These are phyloP conservation scores for Eospalax fontanierii DNA, from an alignment of 2,797 vertebrate species.

Conservation along the genomic window DNA sequence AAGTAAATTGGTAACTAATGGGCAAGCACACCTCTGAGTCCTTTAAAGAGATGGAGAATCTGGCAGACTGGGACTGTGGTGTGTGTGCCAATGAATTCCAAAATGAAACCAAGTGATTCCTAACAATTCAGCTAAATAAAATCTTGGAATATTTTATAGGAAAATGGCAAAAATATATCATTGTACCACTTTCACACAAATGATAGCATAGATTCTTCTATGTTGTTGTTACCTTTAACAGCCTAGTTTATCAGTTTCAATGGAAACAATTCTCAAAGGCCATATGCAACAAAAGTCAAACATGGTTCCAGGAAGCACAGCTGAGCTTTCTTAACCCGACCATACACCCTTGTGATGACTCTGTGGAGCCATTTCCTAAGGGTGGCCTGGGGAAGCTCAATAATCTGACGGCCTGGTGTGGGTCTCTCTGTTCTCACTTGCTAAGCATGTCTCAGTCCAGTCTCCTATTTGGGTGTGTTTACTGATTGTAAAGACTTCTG, in stretches of 20 bases:
- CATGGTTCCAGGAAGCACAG: rapidly evolving
- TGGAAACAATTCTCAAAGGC: background rate
- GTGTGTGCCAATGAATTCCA: background rate
- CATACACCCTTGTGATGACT: background rate
- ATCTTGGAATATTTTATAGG: background rate
- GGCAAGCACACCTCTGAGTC: conserved; percentile 34
- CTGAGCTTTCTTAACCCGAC: background rate
- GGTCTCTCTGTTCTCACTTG: background rate
- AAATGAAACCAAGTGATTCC: background rate
- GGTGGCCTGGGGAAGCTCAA: background rate
- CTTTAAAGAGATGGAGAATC: conserved; percentile 8
- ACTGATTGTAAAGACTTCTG: background rate
- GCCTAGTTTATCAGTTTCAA: conserved; percentile 27
- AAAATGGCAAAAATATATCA: background rate
- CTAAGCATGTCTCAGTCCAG: background rate
- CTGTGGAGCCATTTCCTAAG: background rate
- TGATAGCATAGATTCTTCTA: background rate
- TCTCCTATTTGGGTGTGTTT: background rate
- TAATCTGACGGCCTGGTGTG: background rate
- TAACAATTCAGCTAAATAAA: conserved; percentile 34
- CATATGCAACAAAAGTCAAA: background rate
- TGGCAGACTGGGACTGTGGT: background rate
- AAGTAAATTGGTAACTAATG: conserved; percentile 31
- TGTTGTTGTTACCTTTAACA: background rate
- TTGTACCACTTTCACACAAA: background rate